phyloP scores from a whole-genome alignment of 1,140 invertebrate genomes.

The Apolygus lucorum region DNA sequence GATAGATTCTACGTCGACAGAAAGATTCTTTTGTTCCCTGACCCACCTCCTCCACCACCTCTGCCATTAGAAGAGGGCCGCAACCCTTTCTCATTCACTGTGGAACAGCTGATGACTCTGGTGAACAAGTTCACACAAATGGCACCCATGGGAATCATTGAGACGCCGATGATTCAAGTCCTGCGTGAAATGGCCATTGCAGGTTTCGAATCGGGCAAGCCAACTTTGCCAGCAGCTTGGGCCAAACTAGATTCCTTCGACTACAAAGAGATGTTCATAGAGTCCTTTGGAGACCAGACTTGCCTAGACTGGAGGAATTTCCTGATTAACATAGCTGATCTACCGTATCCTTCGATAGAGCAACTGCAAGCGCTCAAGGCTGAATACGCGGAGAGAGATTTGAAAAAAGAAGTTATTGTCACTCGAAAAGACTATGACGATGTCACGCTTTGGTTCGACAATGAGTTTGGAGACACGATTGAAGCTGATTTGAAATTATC shows the following conservation, averaged over 20 bases:
- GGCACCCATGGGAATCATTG: constrained; percentile 44
- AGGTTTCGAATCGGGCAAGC: constrained; percentile 41
- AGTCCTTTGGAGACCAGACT: constrained; percentile 43
- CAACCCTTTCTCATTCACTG: constrained; percentile 41
- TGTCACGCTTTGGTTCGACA: constrained; percentile 48
- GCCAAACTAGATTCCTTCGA: constrained; percentile 41
- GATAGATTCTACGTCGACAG: constrained; percentile 36
- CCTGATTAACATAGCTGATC: constrained; percentile 46
- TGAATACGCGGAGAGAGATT: constrained; percentile 42
- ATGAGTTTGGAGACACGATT: constrained; percentile 36
- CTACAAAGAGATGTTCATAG: constrained; percentile 41
- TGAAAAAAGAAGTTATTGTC: constrained; percentile 40
- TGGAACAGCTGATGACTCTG: constrained; percentile 44
- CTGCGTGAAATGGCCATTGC: constrained; percentile 37
- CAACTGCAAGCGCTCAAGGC: constrained; percentile 44
- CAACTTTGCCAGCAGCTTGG: constrained; percentile 45
- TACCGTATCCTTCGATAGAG: constrained; percentile 43
- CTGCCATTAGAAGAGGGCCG: constrained; percentile 32
- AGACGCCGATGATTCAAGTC: constrained; percentile 15
- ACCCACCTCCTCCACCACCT: constrained; percentile 18
- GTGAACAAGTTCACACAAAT: constrained; percentile 43
- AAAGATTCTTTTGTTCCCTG: constrained; percentile 28
- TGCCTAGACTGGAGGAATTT: constrained; percentile 54
- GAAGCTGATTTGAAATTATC: constrained; percentile 37
- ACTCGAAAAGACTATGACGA: constrained; percentile 37